Evolutionary conservation across 1,140 invertebrate genomes (phyloP).

Genomic region (Samia ricini): DNA sequence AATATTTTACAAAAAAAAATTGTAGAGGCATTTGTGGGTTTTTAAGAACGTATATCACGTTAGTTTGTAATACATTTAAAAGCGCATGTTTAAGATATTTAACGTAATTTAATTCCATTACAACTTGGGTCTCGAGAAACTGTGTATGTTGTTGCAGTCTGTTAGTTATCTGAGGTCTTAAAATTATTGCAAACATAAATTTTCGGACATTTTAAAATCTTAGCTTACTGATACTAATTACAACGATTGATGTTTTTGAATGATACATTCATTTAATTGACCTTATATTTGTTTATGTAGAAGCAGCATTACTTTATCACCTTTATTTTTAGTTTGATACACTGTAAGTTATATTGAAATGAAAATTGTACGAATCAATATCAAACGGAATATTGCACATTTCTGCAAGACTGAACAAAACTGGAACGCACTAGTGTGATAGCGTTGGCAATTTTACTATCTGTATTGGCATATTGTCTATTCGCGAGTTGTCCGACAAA

Average conservation of each 20-base stretch:
- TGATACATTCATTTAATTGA: too few species aligned
- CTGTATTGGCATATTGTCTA: too few species aligned
- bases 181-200: neutral
- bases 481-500: too few species aligned
- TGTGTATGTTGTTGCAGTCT: neutral
- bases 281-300: too few species aligned
- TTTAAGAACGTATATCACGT: neutral
- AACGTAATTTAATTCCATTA: neutral
- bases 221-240: too few species aligned
- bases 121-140: neutral
- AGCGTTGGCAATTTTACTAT: too few species aligned
- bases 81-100: too few species aligned
- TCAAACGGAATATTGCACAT: neutral
- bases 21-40: too few species aligned
- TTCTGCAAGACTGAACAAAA: neutral
- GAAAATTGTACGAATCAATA: neutral
- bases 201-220: neutral
- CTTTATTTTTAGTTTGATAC: neutral
- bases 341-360: neutral
- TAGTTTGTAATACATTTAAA: neutral
- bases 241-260: too few species aligned
- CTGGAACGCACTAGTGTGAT: neutral
- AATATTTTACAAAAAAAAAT: neutral
- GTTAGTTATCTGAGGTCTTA: neutral
- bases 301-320: neutral